phyloP scores from a whole-genome alignment of 2,113 vertebrate genomes.

The Rhynchomys soricoides region DNA sequence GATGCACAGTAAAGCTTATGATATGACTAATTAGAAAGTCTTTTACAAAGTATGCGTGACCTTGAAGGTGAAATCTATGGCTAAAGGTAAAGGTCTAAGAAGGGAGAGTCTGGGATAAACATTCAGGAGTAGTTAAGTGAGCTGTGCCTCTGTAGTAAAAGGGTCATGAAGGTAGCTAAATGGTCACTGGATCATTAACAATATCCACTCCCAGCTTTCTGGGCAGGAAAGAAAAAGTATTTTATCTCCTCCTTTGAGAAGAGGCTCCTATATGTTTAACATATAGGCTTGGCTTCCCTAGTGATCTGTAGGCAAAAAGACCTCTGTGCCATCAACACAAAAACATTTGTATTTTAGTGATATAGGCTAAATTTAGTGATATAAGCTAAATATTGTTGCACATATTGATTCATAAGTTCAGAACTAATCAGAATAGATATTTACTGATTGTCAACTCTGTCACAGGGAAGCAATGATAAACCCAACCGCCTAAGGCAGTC shows the following conservation, averaged over 20 bases:
- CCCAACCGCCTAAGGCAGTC: not conserved
- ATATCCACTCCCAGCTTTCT: not conserved
- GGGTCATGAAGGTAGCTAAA: not conserved
- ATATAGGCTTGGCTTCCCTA: not conserved
- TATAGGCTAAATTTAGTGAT: not conserved
- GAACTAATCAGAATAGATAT: not conserved
- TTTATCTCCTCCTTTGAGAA: not conserved
- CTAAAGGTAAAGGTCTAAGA: not conserved
- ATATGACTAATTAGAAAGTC: not conserved
- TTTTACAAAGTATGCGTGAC: not conserved
- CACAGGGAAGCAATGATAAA: not conserved
- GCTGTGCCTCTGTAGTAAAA: not conserved
- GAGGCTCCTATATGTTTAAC: not conserved
- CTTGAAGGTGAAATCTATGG: not conserved
- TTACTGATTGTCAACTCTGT: not conserved
- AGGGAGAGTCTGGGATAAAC: not conserved
- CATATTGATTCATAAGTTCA: not conserved
- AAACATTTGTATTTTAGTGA: not conserved
- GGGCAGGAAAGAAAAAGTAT: not conserved
- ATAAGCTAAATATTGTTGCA: constrained; percentile 9
- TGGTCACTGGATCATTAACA: not conserved
- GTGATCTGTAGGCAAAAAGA: not conserved
- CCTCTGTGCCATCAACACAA: not conserved
- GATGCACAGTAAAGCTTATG: not conserved
- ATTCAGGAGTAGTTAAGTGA: not conserved